A percentile compares a stretch with the other conserved stretches of the same genome.
Evolutionary conservation across 1,140 invertebrate species (phyloP).

Genomic region (Aricia agestis): DNA sequence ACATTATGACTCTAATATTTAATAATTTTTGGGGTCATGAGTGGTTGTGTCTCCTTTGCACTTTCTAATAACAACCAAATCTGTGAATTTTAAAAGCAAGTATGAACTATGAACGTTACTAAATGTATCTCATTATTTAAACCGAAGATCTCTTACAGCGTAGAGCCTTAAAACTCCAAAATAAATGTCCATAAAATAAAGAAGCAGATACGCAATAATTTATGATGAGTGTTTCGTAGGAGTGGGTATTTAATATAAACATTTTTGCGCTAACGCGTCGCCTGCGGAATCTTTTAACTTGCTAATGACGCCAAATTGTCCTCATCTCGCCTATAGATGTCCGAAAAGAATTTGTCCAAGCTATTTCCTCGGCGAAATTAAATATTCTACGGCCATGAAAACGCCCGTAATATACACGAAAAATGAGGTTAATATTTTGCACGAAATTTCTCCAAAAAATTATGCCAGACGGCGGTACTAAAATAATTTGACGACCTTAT

Average conservation of each 20-base stretch:
- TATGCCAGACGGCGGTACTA: neutral
- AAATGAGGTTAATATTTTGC: constrained; percentile 32
- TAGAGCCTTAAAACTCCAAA: too few species aligned
- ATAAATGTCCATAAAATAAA: neutral
- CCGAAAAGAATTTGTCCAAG: constrained; percentile 51
- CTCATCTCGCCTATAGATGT: constrained; percentile 47
- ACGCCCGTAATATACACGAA: constrained; percentile 36
- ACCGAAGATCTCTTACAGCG: too few species aligned
- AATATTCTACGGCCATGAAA: constrained; percentile 50
- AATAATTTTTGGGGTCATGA: too few species aligned
- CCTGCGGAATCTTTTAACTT: constrained; percentile 48
- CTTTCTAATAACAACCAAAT: too few species aligned
- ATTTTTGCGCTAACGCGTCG: constrained; percentile 44
- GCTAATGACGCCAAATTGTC: constrained; percentile 61
- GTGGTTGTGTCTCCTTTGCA: too few species aligned
- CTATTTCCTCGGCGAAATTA: constrained; percentile 46
- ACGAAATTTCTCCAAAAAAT: constrained; percentile 2
- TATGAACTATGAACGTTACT: too few species aligned
- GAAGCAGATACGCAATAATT: neutral
- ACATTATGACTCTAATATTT: too few species aligned
- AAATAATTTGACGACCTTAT: neutral
- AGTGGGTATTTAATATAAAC: constrained; percentile 46
- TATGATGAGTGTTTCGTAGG: neutral
- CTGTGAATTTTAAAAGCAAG: too few species aligned
- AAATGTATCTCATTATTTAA: too few species aligned